Conservation (phyloP, 2,113 vertebrate genomes). For the Sceloporus tristichus region DNA sequence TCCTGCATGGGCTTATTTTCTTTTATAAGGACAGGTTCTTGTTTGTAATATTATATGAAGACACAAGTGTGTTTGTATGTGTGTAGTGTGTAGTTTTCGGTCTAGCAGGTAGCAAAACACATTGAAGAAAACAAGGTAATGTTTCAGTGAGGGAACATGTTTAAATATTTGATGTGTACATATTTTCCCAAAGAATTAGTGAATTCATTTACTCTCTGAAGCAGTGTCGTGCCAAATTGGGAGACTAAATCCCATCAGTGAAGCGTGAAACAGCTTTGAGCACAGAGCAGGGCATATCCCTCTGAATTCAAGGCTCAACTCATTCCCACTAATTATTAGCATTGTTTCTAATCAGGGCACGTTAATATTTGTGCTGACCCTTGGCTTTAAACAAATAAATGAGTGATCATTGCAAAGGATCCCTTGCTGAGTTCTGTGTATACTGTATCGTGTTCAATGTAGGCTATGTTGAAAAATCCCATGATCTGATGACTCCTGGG, state of each 20-base stretch:
- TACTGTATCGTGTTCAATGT: not conserved
- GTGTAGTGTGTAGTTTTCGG: not conserved
- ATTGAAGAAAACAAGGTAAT: not conserved
- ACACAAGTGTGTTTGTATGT: not conserved
- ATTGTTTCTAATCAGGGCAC: slow-evolving; percentile 52
- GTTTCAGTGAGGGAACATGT: not conserved
- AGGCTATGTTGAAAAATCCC: slow-evolving; percentile 48
- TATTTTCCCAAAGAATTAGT: slow-evolving; percentile 38
- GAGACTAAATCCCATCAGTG: slow-evolving; percentile 57
- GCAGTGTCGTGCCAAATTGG: slow-evolving; percentile 53
- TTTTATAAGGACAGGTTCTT: not conserved
- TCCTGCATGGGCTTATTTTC: not conserved
- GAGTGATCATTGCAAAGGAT: slow-evolving; percentile 35
- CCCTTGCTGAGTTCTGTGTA: slow-evolving; percentile 52
- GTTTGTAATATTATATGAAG: not conserved
- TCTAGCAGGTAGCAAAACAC: not conserved
- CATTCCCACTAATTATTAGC: slow-evolving; percentile 55
- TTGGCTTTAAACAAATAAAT: not conserved
- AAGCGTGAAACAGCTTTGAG: slow-evolving; percentile 50
- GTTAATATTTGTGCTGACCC: not conserved
- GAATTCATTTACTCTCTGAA: slow-evolving; percentile 55
- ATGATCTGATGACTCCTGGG: slow-evolving; percentile 28
- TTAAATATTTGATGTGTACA: slow-evolving; percentile 48
- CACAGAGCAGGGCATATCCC: slow-evolving; percentile 52
- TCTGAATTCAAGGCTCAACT: not conserved